These are phyloP conservation scores for Drosophila neotestacea DNA, from an alignment of 2,888 invertebrate genomes.

Conservation along the genomic window DNA sequence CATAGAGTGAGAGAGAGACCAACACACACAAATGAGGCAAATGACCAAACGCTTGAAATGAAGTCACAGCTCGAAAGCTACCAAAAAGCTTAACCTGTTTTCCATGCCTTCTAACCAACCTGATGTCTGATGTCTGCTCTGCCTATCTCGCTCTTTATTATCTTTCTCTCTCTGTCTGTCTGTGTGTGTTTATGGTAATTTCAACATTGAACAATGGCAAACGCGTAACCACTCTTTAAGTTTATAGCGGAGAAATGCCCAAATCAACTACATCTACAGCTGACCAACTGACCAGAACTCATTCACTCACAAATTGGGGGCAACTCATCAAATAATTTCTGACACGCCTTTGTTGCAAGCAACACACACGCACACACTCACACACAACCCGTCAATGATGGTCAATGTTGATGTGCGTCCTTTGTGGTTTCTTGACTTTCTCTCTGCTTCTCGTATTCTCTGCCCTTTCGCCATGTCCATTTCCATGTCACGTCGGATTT, in stretches of 20 bases:
- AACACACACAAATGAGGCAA: conserved; percentile 7
- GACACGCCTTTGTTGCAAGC: conserved; percentile 56
- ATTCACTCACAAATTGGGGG: conserved; percentile 56
- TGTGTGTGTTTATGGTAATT: conserved; percentile 64
- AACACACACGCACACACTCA: conserved; percentile 15
- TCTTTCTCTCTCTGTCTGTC: conserved; percentile 5
- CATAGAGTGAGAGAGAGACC: not conserved
- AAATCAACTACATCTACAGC: conserved; percentile 36
- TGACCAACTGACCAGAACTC: conserved; percentile 69
- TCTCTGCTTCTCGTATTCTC: conserved; percentile 5
- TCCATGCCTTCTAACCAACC: conserved; percentile 29
- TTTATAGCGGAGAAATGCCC: conserved; percentile 59
- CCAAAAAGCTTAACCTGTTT: conserved; percentile 76
- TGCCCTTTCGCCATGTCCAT: conserved; percentile 43
- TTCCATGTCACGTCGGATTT: conserved; percentile 54
- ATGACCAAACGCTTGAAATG: conserved; percentile 61
- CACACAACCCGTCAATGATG: conserved; percentile 27
- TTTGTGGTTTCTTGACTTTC: conserved; percentile 63
- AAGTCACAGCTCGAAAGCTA: conserved; percentile 69
- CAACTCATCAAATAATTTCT: conserved; percentile 74
- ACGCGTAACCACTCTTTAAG: conserved; percentile 58
- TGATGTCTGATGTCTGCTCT: conserved; percentile 16
- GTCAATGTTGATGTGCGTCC: conserved; percentile 61
- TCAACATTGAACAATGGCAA: conserved; percentile 69
- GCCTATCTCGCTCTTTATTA: conserved; percentile 28